These are phyloP conservation scores for Argyra leucocephala DNA, from an alignment of 2,888 invertebrate genomes.

Conservation along the genomic window DNA sequence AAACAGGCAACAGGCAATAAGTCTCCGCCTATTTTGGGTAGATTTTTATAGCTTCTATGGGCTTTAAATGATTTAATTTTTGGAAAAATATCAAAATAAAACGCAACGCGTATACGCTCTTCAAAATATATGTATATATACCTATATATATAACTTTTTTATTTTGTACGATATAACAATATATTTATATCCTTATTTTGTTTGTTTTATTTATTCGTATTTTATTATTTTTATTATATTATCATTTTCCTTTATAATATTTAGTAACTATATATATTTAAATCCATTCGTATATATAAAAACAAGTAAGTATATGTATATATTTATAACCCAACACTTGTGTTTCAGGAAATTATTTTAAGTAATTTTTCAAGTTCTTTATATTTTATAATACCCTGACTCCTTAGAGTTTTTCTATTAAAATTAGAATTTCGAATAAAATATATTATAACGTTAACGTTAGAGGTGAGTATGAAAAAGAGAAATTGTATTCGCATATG, in stretches of 20 bases:
- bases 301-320: not conserved
- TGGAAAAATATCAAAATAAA: not conserved
- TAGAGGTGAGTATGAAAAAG: conserved; percentile 1
- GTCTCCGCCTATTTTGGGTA: conserved; percentile 35
- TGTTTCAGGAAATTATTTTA: conserved; percentile 1
- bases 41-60: conserved; percentile 9
- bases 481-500: conserved; percentile 1
- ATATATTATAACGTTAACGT: too few species aligned
- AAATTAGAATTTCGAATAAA: not conserved
- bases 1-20: conserved; percentile 25
- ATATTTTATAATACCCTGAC: not conserved
- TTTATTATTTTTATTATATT: conserved; percentile 2
- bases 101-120: not conserved
- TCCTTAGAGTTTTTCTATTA: not conserved
- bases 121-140: not conserved
- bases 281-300: not conserved
- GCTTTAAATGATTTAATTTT: conserved; percentile 6
- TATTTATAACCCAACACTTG: conserved; percentile 13
- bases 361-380: not conserved
- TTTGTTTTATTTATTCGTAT: conserved; percentile 3
- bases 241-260: not conserved
- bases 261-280: not conserved
- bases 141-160: not conserved
- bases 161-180: not conserved
- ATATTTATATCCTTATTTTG: conserved; percentile 6